Evolutionary conservation across 1,140 invertebrate genomes (phyloP).

Genomic region (Eriocheir sinensis): DNA sequence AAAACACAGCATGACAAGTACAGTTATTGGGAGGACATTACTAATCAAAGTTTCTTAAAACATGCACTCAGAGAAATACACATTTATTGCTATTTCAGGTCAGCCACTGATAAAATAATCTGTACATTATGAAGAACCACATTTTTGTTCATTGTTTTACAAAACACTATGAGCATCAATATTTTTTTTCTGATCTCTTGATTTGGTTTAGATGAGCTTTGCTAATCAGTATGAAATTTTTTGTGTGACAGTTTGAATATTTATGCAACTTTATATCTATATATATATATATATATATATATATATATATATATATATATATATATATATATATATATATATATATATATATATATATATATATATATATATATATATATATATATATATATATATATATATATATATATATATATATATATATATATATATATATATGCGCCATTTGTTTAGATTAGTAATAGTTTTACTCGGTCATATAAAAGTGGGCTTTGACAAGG

Average conservation of each 20-base stretch:
- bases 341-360: slow-evolving; percentile 65
- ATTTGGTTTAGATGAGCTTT: too few relatives aligned
- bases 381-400: slow-evolving; percentile 53
- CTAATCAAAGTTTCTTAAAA: too few relatives aligned
- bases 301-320: slow-evolving; percentile 23
- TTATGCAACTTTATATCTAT: not conserved
- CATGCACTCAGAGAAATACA: not conserved
- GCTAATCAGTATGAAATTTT: too few relatives aligned
- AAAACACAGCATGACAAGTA: not conserved
- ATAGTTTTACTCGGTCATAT: not conserved
- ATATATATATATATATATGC: slow-evolving; percentile 46
- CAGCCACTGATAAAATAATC: not conserved
- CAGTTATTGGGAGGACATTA: not conserved
- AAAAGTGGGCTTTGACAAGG: not conserved
- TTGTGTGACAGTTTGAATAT: not conserved
- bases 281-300: slow-evolving; percentile 38
- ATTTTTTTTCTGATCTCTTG: not conserved
- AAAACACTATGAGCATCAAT: too few relatives aligned
- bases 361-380: slow-evolving; percentile 57
- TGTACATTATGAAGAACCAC: not conserved
- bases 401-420: slow-evolving; percentile 29
- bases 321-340: slow-evolving; percentile 43
- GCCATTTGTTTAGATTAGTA: not conserved
- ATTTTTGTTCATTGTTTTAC: too few relatives aligned
- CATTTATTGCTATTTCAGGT: not conserved